Base-by-base conservation (phyloP, 23 tunicate species). In the Trididemnum nubilum region DNA sequence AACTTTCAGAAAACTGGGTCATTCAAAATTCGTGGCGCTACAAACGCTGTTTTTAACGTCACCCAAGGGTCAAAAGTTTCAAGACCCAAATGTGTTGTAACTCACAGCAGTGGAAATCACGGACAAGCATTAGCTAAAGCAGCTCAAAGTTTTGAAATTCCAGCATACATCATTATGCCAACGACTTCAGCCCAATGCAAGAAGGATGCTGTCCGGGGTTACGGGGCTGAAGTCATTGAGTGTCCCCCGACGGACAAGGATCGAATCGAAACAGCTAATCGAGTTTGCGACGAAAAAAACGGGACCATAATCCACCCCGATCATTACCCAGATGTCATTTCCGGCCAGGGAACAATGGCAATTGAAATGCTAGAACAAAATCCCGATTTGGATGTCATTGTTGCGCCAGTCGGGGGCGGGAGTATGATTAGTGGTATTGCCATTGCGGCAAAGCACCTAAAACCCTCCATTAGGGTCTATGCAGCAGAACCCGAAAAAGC, bases 401-500 rank as follows among this genome's bases (percentile, higher is more conserved):
- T 94, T 39, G 95, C 83, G 2, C 83, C 98, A 29, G 98, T 94
- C 57, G 98, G 98, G 0, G 98, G 98, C 1, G 98, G 98, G 7
- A 95, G 98, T 5, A 66, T 94, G 85, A 94, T 94, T 37, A 82
- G 89, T 71, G 98, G 98, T 0, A 87, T 95, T 9, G 90, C 97
- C 27, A 87, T 83, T 7, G 97, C 97, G n/a, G 89, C 88, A 4
- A 91, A 88, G 65, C 58, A 73, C 0, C 40, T 87, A 2, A 87
- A 88, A 50, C 97, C 99, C 23, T 64, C 82, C 24, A 82, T 91
- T 2, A 96, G 91, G 49, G 52, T 94, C 21, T 88, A 88, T 50
- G 99, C 90, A 21, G 99, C 99, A n/a, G 99, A 96, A 81, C 99
- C 99, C 0, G 90, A 83, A 80, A 32, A 4, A 21, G 99, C 96